Percentiles rank a stretch among this genome's conserved stretches.
phyloP scores from a whole-genome alignment of 2,888 invertebrate genomes.

The Apocheima hispidaria region DNA sequence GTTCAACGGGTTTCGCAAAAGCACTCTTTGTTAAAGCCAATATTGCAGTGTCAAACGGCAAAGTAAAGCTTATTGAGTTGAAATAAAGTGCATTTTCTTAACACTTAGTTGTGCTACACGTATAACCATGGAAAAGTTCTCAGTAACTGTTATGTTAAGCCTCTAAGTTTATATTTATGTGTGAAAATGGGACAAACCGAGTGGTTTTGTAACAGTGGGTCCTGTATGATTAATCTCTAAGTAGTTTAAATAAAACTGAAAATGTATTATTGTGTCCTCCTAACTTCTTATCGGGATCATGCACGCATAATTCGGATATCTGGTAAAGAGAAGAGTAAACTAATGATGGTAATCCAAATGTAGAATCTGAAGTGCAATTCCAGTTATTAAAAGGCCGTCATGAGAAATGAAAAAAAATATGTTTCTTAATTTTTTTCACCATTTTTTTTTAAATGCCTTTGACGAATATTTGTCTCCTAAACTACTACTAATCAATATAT shows the following conservation, averaged over 20 bases:
- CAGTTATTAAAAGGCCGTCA: too few species aligned
- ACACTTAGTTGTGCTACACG: neutral
- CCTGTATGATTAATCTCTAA: neutral
- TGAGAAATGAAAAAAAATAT: too few species aligned
- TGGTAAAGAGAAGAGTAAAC: too few species aligned
- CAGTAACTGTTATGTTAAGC: constrained; percentile 1
- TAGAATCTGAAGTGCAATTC: too few species aligned
- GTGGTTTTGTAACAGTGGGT: neutral
- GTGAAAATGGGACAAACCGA: neutral
- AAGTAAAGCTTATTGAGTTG: neutral
- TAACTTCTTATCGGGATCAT: too few species aligned
- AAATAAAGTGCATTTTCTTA: neutral
- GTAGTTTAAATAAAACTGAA: neutral
- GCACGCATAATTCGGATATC: too few species aligned
- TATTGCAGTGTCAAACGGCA: neutral
- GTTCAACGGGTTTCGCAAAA: constrained; percentile 43
- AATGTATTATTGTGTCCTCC: too few species aligned
- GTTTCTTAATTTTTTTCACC: too few species aligned
- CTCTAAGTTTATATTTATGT: neutral
- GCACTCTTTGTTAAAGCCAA: constrained; percentile 37
- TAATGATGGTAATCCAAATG: too few species aligned
- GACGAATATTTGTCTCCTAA: too few species aligned
- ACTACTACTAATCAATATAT: too few species aligned
- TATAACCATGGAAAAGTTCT: constrained; percentile 5
- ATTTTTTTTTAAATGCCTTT: too few species aligned